Conservation (phyloP, 2,888 invertebrate genomes). For the Boloria selene region DNA sequence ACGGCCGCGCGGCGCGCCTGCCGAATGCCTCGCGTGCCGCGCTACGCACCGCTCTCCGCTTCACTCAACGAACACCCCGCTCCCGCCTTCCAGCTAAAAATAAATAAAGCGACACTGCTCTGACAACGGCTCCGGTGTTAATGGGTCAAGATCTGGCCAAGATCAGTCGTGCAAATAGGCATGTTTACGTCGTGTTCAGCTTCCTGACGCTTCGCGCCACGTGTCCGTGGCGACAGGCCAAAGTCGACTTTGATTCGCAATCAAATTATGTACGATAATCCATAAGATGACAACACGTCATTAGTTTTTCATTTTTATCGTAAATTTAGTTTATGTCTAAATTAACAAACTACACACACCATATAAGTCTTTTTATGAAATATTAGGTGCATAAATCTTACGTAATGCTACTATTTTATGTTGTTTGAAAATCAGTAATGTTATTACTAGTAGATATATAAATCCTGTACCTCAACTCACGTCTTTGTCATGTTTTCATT, state of each 20-base stretch:
- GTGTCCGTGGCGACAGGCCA: constrained; percentile 57
- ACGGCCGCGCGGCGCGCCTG: constrained; percentile 48
- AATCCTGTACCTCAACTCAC: background rate
- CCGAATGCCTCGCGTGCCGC: constrained; percentile 54
- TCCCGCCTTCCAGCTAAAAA: constrained; percentile 70
- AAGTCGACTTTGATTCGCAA: constrained; percentile 11
- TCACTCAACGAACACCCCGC: constrained; percentile 59
- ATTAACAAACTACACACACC: no score
- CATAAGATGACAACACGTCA: no score
- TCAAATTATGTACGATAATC: background rate
- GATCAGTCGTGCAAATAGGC: constrained; percentile 75
- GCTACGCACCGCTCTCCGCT: constrained; percentile 47
- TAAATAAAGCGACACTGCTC: constrained; percentile 76
- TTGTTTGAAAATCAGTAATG: background rate
- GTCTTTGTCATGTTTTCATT: constrained; percentile 13
- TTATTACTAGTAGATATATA: background rate
- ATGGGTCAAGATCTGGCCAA: constrained; percentile 83
- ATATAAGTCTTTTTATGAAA: no score
- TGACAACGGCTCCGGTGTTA: constrained; percentile 74
- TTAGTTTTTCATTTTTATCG: no score
- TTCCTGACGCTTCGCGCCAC: constrained; percentile 59
- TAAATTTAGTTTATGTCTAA: no score
- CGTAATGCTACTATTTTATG: no score
- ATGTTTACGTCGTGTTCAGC: constrained; percentile 68
- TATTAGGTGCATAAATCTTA: no score